Conservation (phyloP, 92 coral and sea anemone species). For the Porites divaricata region DNA sequence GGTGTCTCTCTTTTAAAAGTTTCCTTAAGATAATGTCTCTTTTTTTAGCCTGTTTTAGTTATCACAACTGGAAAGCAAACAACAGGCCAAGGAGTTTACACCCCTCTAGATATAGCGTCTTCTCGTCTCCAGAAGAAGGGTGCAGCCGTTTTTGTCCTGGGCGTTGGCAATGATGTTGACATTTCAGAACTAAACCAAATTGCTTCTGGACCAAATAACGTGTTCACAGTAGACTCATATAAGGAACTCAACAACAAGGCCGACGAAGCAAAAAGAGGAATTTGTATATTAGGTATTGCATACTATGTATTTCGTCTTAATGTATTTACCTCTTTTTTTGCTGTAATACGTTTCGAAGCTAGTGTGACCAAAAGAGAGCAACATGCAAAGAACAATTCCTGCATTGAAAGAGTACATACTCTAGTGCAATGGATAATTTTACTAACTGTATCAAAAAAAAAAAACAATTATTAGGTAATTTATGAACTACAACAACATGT, state of each 20-base stretch:
- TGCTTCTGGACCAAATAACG: constrained; percentile 54
- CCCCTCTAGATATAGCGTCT: constrained; percentile 35
- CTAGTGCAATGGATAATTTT: too few relatives aligned
- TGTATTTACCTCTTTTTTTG: background rate
- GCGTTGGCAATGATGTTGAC: constrained; percentile 54
- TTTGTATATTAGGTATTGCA: constrained; percentile 55
- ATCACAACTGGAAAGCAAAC: constrained; percentile 58
- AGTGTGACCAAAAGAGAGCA: too few relatives aligned
- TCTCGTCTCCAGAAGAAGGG: constrained; percentile 19
- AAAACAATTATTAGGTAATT: too few relatives aligned
- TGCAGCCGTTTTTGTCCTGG: constrained; percentile 57
- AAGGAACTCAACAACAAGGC: constrained; percentile 41
- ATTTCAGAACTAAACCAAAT: constrained; percentile 48
- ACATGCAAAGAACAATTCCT: too few relatives aligned
- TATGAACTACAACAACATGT: too few relatives aligned
- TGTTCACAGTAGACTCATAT: constrained; percentile 53
- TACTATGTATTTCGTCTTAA: background rate
- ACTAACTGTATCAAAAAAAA: too few relatives aligned
- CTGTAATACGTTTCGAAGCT: background rate
- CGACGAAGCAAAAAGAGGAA: constrained; percentile 25
- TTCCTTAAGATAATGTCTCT: background rate
- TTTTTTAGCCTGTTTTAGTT: constrained; percentile 39
- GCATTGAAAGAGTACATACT: too few relatives aligned
- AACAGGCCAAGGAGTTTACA: constrained; percentile 37
- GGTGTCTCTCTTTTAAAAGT: too few relatives aligned